Base-by-base conservation (phyloP, 2,113 vertebrate genomes). In the Dicerorhinus sumatrensis region DNA sequence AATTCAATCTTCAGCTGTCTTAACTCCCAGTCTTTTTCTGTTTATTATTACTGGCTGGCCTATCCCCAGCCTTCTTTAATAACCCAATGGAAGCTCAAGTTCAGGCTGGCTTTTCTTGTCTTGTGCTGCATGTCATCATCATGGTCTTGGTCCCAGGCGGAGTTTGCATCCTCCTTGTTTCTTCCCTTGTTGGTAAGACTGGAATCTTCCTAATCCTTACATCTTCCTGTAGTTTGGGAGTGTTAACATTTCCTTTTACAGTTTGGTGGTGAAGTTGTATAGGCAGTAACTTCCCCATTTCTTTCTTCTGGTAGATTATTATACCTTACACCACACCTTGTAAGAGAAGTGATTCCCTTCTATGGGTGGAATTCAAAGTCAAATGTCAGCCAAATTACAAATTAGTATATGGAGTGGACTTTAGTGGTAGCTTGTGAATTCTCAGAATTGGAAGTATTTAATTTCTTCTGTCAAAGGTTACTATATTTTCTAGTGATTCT, bases 391-490 rank as follows among this genome's bases (percentile, higher is more conserved):
- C 25, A 56, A 36, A 27, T 42, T 77, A 58, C 27, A 85, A 33
- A 56, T 85, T 76, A 76, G 51, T 63, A 54, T 42, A 18, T 82
- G 63, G 12, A 82, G 56, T 63, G 27, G 33, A 88, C n/a, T 62
- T 89, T 33, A 67, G 27, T 12, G 42, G 33, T 77, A 76, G 46
- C n/a, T 73, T 54, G n/a, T 54, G 27, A 89, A 63, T n/a, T 89
- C n/a, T 94, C 56, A 75, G n/a, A 94, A 33, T 81, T 91, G 89
- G n/a, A 80, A 56, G 80, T 76, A 4, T 31, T 67, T 79, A 54
- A 46, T 77, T 93, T 85, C 60, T 79, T 86, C 13, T 1, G 13
- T 77, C 72, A 77, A 77, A 67, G 36, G 3, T 85, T 85, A 65
- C 8, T 93, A 10, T 93, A 14, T 82, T 92, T 73, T 23, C 54